Evolutionary conservation across 1,140 invertebrate species (phyloP), one percentile per base, ranked within the genome.

Genomic region (Drosophila repletoides): DNA sequence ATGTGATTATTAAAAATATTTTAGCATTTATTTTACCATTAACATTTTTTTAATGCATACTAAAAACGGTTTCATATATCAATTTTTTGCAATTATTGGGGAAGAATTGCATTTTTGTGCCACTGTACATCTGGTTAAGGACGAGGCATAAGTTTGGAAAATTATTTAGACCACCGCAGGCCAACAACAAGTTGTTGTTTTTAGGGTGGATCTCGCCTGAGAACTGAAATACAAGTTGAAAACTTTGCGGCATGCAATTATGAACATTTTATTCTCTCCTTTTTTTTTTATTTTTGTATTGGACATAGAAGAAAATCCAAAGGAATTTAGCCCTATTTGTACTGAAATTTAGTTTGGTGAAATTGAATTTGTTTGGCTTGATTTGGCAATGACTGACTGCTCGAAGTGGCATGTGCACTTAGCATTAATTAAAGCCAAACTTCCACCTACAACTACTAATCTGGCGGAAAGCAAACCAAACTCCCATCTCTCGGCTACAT

Each of bases 81-180:
- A n/a, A n/a, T n/a, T n/a, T n/a, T n/a, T n/a, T n/a, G n/a, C n/a
- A n/a, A n/a, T n/a, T n/a, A n/a, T n/a, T n/a, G n/a, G n/a, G n/a
- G n/a, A n/a, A n/a, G n/a, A n/a, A n/a, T n/a, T n/a, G n/a, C n/a
- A n/a, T n/a, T n/a, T n/a, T n/a, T n/a, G n/a, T n/a, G n/a, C n/a
- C n/a, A n/a, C n/a, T n/a, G n/a, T n/a, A n/a, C n/a, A n/a, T n/a
- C n/a, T n/a, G n/a, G n/a, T n/a, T n/a, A n/a, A n/a, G n/a, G n/a
- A n/a, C n/a, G 40, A n/a, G 77, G 79, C 63, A 83, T 83, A 71
- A 86, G 79, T 83, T 83, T 74, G 79, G 79, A 86, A 83, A 83
- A 83, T 83, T 83, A 80, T 83, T 83, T 67, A 67, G 79, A 41
- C 70, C 65, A 74, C 79, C 79, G 65, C 79, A 83, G 55, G 69